Percentiles rank a stretch among this genome's conserved stretches.
These are phyloP conservation scores for Zapus hudsonius DNA, from an alignment of 2,113 vertebrate species.

Conservation along the genomic window DNA sequence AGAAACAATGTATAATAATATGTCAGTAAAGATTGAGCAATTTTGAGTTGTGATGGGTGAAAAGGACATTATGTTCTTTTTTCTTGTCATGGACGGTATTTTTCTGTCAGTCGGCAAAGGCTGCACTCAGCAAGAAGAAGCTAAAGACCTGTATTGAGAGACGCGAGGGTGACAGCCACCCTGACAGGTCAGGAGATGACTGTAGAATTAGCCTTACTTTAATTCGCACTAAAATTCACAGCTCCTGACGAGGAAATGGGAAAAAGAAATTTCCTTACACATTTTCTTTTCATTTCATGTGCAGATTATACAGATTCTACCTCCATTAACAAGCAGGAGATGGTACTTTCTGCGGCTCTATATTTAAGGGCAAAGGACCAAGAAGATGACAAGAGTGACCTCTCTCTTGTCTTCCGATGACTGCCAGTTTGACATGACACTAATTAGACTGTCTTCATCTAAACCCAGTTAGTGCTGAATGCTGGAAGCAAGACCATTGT, in stretches of 20 bases:
- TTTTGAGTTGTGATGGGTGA: slow-evolving; percentile 96
- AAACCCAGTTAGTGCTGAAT: slow-evolving; percentile 91
- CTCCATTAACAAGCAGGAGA: slow-evolving; percentile 91
- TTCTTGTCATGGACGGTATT: slow-evolving; percentile 94
- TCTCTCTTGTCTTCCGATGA: slow-evolving; percentile 91
- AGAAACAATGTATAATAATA: slow-evolving; percentile 99
- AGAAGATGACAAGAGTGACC: slow-evolving; percentile 91
- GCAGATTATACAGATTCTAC: slow-evolving; percentile 91
- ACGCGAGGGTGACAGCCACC: slow-evolving; percentile 93
- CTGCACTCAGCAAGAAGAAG: slow-evolving; percentile 91
- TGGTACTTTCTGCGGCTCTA: slow-evolving; percentile 90
- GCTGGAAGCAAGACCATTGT: slow-evolving; percentile 89
- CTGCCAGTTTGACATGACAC: slow-evolving; percentile 92
- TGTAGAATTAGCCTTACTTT: slow-evolving; percentile 92
- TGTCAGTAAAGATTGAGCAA: slow-evolving; percentile 97
- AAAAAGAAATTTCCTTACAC: slow-evolving; percentile 90
- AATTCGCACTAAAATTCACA: slow-evolving; percentile 93
- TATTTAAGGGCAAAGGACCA: slow-evolving; percentile 92
- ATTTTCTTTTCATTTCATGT: slow-evolving; percentile 89
- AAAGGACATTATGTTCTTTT: slow-evolving; percentile 98
- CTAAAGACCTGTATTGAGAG: slow-evolving; percentile 91
- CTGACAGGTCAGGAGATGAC: slow-evolving; percentile 94
- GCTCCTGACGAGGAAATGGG: slow-evolving; percentile 91
- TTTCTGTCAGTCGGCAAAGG: slow-evolving; percentile 95
- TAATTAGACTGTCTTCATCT: slow-evolving; percentile 92